Conservation (phyloP, 2,113 vertebrate species). For the Mirza zaza region DNA sequence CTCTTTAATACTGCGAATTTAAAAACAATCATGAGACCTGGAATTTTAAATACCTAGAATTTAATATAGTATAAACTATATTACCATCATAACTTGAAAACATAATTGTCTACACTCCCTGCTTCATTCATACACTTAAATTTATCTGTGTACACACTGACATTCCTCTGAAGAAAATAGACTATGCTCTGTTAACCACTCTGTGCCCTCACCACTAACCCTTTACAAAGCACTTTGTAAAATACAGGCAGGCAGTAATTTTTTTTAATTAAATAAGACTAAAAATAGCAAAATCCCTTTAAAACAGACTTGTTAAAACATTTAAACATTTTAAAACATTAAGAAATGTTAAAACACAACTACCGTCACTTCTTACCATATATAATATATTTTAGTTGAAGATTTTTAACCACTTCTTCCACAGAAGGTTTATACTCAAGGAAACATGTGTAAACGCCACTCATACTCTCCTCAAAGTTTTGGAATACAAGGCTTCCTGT, state of each 20-base stretch:
- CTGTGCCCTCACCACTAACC: not conserved
- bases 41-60: not conserved
- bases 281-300: not conserved
- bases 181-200: not conserved
- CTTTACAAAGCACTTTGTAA: not conserved
- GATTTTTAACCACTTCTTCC: conserved; percentile 61
- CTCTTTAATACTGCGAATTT: not conserved
- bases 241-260: not conserved
- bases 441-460: conserved; percentile 72
- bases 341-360: conserved; percentile 14
- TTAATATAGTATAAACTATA: not conserved
- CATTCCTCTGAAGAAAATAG: not conserved
- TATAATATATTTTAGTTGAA: conserved; percentile 74
- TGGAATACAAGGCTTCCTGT: conserved; percentile 79
- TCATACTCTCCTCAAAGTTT: conserved; percentile 75
- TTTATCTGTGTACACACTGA: not conserved
- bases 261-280: not conserved
- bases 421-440: conserved; percentile 74
- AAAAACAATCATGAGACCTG: not conserved
- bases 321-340: not conserved
- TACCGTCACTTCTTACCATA: conserved; percentile 66
- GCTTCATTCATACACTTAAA: not conserved
- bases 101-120: not conserved
- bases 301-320: not conserved
- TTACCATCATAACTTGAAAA: not conserved